Conservation (phyloP, 2,113 vertebrate species). For the Neotoma lepida region DNA sequence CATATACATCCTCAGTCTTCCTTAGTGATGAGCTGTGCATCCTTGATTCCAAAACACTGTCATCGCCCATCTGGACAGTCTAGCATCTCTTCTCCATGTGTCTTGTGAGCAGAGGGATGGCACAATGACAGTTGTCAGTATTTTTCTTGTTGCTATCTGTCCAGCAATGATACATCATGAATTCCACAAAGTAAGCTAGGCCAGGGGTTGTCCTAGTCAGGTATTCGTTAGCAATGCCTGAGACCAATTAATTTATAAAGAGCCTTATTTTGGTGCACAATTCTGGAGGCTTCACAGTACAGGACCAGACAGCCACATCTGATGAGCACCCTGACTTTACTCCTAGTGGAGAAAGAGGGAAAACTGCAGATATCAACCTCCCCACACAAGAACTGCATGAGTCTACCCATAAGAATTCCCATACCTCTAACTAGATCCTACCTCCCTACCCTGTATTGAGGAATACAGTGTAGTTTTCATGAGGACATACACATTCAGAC, state of each 20-base stretch:
- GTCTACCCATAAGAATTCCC: not conserved
- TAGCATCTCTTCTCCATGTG: not conserved
- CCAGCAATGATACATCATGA: not conserved
- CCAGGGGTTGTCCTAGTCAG: not conserved
- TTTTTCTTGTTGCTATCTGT: not conserved
- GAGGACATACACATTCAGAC: not conserved
- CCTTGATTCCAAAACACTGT: not conserved
- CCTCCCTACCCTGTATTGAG: not conserved
- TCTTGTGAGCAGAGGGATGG: not conserved
- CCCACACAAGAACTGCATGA: not conserved
- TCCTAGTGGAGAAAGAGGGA: not conserved
- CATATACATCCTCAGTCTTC: not conserved
- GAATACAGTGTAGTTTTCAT: not conserved
- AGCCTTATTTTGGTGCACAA: not conserved
- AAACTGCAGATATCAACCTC: not conserved
- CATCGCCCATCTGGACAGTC: not conserved
- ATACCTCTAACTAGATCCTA: not conserved
- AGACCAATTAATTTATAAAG: not conserved
- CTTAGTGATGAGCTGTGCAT: not conserved
- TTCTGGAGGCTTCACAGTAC: not conserved
- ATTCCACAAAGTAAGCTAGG: not conserved
- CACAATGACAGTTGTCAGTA: not conserved
- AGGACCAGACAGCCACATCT: not conserved
- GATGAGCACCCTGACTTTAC: not conserved
- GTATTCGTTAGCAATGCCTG: not conserved